Conservation (phyloP, 35 echinoderm and acorn worm genomes). For the Diadema setosum region DNA sequence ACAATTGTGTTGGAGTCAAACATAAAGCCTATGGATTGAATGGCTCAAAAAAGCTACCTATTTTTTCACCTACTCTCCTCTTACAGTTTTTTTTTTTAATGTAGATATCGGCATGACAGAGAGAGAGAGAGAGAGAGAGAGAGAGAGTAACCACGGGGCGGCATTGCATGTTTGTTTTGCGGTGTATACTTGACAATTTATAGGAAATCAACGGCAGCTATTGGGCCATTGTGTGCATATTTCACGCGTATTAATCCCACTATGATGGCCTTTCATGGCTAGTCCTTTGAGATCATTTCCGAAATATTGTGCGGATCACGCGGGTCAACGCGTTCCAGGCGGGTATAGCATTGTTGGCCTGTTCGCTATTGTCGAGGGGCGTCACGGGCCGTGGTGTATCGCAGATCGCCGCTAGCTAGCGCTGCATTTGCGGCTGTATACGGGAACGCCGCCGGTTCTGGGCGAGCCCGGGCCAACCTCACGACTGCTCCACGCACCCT, state of each 20-base stretch:
- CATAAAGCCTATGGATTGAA: too few species aligned
- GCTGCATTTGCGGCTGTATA: too few species aligned
- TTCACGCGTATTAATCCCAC: background rate
- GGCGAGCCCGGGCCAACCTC: too few species aligned
- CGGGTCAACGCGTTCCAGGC: background rate
- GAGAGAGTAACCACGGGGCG: background rate
- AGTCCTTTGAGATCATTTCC: background rate
- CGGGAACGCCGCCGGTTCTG: too few species aligned
- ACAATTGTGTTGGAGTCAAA: too few species aligned
- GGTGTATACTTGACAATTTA: background rate
- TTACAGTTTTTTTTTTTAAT: too few species aligned
- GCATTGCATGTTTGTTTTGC: background rate
- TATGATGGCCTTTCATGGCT: background rate
- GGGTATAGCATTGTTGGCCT: constrained; percentile 12
- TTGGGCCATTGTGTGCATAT: background rate
- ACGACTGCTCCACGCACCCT: too few species aligned
- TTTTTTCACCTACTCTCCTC: too few species aligned
- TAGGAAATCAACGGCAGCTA: background rate
- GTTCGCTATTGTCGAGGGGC: too few species aligned
- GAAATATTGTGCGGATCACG: background rate
- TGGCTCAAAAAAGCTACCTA: too few species aligned
- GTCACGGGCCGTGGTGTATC: too few species aligned
- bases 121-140: background rate
- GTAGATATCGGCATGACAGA: too few species aligned
- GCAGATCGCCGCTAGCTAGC: background rate